Evolutionary conservation across 2,888 invertebrate species (phyloP).

Genomic region (Parasteatoda lunata): DNA sequence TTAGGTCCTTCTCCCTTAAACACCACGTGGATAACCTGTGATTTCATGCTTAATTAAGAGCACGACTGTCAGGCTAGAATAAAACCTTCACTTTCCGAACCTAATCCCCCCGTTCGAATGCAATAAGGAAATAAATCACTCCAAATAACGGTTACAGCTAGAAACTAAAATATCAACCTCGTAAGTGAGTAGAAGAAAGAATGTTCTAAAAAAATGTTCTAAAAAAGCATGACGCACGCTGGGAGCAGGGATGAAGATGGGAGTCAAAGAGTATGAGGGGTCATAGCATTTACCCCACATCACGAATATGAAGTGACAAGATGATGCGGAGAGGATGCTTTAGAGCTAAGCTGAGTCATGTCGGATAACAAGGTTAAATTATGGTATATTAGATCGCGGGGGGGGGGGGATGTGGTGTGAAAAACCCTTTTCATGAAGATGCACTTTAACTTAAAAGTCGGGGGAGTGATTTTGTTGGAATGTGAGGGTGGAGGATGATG

Average conservation of each 20-base stretch:
- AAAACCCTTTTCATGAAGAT: not conserved
- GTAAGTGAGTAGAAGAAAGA: not conserved
- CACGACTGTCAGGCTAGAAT: slow-evolving; percentile 37
- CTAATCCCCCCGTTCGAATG: slow-evolving; percentile 24
- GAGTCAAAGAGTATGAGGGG: not conserved
- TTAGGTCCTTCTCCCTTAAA: not conserved
- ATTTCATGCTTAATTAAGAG: slow-evolving; percentile 46
- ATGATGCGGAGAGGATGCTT: slow-evolving; percentile 11
- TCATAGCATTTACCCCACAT: slow-evolving; percentile 13
- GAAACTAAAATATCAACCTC: slow-evolving; percentile 12
- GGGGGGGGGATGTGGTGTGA: not conserved
- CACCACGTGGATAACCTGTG: not conserved
- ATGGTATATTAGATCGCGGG: slow-evolving; percentile 25
- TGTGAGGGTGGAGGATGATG: slow-evolving; percentile 1
- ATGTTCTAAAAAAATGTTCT: not conserved
- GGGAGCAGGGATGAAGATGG: slow-evolving; percentile 4
- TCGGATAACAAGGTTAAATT: slow-evolving; percentile 47
- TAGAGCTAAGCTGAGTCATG: slow-evolving; percentile 40
- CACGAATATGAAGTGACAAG: slow-evolving; percentile 46
- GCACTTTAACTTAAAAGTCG: not conserved
- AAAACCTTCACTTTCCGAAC: slow-evolving; percentile 32
- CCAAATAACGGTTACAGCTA: not conserved
- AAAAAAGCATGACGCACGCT: slow-evolving; percentile 23
- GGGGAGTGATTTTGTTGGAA: not conserved
- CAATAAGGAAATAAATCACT: slow-evolving; percentile 10